phyloP scores from a whole-genome alignment of 2,113 vertebrate species.

The Cryptoleucopteryx plumbea region DNA sequence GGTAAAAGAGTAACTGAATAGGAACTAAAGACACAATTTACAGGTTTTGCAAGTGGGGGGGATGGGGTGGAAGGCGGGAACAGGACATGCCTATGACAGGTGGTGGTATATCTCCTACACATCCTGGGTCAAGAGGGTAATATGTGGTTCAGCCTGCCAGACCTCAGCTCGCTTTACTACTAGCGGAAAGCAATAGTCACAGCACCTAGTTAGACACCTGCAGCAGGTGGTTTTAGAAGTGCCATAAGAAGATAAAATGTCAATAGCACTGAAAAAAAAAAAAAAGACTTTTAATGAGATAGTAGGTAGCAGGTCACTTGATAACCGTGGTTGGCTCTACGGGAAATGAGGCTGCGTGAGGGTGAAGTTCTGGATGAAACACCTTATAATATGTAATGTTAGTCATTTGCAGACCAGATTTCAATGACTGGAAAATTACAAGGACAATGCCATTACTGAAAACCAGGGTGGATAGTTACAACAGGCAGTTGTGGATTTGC shows the following conservation, averaged over 20 bases:
- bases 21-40: not conserved
- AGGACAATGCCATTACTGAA: slow-evolving; percentile 11
- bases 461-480: not conserved
- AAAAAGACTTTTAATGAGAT: not conserved
- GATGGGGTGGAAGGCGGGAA: not conserved
- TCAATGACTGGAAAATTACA: slow-evolving; percentile 50
- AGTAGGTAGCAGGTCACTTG: not conserved
- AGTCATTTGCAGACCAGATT: slow-evolving; percentile 27
- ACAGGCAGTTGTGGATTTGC: not conserved
- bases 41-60: not conserved
- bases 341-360: slow-evolving; percentile 8
- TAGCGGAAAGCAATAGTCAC: not conserved
- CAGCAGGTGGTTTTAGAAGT: slow-evolving; percentile 3
- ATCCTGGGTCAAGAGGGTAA: slow-evolving; percentile 54
- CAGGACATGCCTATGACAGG: slow-evolving; percentile 11
- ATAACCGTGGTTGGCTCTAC: not conserved
- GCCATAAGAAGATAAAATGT: not conserved
- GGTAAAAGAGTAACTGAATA: slow-evolving; percentile 36
- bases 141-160: slow-evolving; percentile 40
- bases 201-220: not conserved
- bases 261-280: not conserved
- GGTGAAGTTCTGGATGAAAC: slow-evolving; percentile 33
- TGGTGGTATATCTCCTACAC: slow-evolving; percentile 37
- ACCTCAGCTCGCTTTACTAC: not conserved
- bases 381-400: not conserved